A percentile compares a stretch with the other conserved stretches of the same genome.
Conservation (phyloP, 1,140 invertebrate genomes). For the Macrotrachela quadricornifera region DNA sequence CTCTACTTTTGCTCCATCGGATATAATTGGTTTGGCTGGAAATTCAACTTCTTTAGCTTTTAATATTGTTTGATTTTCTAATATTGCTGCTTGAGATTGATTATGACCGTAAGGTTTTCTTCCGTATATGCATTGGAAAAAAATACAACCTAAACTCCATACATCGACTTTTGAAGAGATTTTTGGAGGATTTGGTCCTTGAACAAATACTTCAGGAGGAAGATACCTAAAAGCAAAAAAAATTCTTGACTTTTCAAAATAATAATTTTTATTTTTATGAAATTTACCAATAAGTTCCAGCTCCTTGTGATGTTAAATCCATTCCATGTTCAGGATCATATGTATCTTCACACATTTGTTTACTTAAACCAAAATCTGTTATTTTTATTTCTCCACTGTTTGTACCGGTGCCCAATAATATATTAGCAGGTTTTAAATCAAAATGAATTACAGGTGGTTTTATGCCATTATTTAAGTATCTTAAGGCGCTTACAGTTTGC, state of each 20-base stretch:
- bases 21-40: slow-evolving; percentile 88
- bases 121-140: slow-evolving; percentile 98
- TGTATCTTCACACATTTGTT: slow-evolving; percentile 97
- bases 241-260: too few relatives aligned
- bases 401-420: slow-evolving; percentile 41
- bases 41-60: slow-evolving; percentile 98
- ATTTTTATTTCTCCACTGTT: slow-evolving; percentile 94
- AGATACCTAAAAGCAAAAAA: too few relatives aligned
- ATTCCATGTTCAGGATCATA: slow-evolving; percentile 94
- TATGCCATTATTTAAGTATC: slow-evolving; percentile 90
- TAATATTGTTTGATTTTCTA: slow-evolving; percentile 96
- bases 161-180: slow-evolving; percentile 99
- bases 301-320: slow-evolving; percentile 96
- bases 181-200: slow-evolving; percentile 95
- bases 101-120: slow-evolving; percentile 32
- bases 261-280: too few relatives aligned
- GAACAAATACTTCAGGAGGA: slow-evolving; percentile 98
- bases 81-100: slow-evolving; percentile 60
- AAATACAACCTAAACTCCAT: slow-evolving; percentile 98
- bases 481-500: slow-evolving; percentile 78
- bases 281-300: slow-evolving; percentile 98
- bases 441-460: slow-evolving; percentile 99
- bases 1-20: slow-evolving; percentile 65
- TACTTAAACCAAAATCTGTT: slow-evolving; percentile 94
- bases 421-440: slow-evolving; percentile 74